Percentiles rank a stretch among this genome's conserved stretches.
Evolutionary conservation across 2,888 invertebrate genomes (phyloP).

Genomic region (Pachycephus smyrnensis): DNA sequence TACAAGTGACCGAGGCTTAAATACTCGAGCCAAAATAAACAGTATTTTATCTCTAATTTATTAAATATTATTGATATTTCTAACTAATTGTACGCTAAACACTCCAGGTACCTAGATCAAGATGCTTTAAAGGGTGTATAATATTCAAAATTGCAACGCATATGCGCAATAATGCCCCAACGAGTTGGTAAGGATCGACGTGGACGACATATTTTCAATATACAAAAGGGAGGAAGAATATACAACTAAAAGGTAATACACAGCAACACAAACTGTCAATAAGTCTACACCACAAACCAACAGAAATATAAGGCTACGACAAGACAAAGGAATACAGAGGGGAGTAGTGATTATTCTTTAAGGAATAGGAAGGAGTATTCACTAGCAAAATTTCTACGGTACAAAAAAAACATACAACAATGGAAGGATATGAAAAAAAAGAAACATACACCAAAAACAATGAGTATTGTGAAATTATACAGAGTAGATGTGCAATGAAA

Average conservation of each 20-base stretch:
- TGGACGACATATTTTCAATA: neutral
- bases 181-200: neutral
- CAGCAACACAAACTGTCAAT: neutral
- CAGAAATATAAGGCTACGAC: neutral
- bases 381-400: conserved; percentile 3
- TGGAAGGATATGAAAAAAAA: neutral
- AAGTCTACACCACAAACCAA: neutral
- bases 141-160: neutral
- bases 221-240: neutral
- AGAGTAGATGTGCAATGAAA: neutral
- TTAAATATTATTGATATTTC: neutral
- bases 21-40: neutral
- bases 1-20: neutral
- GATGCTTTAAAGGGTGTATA: neutral
- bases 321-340: neutral
- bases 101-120: neutral
- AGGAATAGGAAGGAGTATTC: neutral
- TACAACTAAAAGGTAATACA: neutral
- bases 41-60: neutral
- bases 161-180: neutral
- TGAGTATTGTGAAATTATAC: neutral
- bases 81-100: neutral
- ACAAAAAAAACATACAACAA: neutral
- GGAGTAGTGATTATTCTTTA: neutral
- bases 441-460: neutral